Evolutionary conservation across 2,888 invertebrate species (phyloP).

Genomic region (Stenodera caucasica): DNA sequence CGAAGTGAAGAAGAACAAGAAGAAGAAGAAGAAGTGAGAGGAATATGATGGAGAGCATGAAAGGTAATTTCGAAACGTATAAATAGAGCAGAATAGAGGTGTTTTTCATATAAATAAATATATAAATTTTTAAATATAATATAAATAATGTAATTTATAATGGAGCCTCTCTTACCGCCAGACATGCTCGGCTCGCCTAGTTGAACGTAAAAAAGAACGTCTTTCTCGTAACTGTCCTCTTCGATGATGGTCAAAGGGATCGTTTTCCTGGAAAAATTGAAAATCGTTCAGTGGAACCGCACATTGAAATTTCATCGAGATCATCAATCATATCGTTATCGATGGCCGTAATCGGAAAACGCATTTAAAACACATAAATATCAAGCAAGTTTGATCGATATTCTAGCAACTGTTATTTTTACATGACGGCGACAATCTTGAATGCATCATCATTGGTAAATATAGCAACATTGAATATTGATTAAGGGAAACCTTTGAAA

Average conservation of each 20-base stretch:
- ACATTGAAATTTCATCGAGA: not conserved
- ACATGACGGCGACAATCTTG: not conserved
- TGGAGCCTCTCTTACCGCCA: constrained; percentile 69
- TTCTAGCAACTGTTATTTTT: not conserved
- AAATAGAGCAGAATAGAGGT: constrained; percentile 24
- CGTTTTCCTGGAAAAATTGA: constrained; percentile 72
- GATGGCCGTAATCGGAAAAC: not conserved
- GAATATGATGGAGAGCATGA: constrained; percentile 9
- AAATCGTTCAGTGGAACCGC: not conserved
- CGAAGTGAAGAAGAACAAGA: constrained; percentile 43
- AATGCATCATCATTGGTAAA: not conserved
- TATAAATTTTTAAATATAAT: constrained; percentile 36
- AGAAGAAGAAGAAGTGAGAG: constrained; percentile 47
- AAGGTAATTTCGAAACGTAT: constrained; percentile 34
- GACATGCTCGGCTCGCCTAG: constrained; percentile 86
- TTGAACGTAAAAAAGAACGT: constrained; percentile 90
- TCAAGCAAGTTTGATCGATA: not conserved
- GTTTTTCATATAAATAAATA: too few species aligned
- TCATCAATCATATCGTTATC: not conserved
- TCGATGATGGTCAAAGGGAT: constrained; percentile 88
- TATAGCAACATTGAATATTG: not conserved
- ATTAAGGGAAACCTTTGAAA: not conserved
- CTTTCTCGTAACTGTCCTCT: constrained; percentile 98
- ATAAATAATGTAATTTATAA: constrained; percentile 25
- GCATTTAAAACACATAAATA: not conserved